Conservation (phyloP, 2,797 vertebrate species). For the Buphagus erythrorhynchus region DNA sequence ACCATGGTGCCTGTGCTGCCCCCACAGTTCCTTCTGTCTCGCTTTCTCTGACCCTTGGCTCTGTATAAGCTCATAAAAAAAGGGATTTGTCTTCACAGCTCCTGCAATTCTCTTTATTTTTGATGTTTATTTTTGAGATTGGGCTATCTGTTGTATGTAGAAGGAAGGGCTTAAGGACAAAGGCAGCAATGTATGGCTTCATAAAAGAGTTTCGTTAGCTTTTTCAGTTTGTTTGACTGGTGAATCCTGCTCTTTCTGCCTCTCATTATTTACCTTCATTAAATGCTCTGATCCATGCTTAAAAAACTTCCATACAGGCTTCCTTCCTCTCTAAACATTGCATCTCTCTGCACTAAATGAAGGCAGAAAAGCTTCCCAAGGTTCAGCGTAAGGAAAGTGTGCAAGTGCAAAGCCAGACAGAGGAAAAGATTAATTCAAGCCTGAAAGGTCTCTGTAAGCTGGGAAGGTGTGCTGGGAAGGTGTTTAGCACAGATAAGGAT, state of each 20-base stretch:
- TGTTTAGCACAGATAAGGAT: neutral
- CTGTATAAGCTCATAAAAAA: neutral
- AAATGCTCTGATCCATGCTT: neutral
- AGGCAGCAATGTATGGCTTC: neutral
- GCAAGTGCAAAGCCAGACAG: neutral
- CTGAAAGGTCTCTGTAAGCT: neutral
- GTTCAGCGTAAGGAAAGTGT: neutral
- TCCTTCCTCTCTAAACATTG: neutral
- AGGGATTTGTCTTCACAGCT: neutral
- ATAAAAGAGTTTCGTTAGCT: neutral
- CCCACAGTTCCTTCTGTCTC: neutral
- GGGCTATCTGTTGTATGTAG: neutral
- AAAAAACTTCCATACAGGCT: neutral
- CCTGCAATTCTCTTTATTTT: neutral
- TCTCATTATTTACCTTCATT: neutral
- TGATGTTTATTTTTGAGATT: neutral
- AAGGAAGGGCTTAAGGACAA: neutral
- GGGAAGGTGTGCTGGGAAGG: neutral
- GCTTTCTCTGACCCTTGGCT: neutral
- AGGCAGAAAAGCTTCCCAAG: neutral
- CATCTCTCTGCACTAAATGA: neutral
- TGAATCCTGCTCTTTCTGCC: neutral
- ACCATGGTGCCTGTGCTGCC: neutral
- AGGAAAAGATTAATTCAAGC: neutral
- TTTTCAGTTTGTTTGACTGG: neutral